These are phyloP conservation scores for Hormiphora californensis DNA, from an alignment of 37 sponge, comb jelly and placozoan genomes.

Conservation along the genomic window DNA sequence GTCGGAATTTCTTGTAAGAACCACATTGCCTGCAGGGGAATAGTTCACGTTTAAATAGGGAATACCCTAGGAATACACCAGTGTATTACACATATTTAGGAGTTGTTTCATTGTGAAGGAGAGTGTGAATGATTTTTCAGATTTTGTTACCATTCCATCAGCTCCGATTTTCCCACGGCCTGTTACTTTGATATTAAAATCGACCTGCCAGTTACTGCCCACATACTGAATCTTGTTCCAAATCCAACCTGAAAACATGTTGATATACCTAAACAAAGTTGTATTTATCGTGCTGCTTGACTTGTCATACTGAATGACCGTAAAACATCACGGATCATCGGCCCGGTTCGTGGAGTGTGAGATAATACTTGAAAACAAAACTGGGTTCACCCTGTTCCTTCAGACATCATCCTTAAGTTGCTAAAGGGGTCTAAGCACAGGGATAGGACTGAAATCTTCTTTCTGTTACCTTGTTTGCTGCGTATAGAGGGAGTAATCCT, in stretches of 20 bases:
- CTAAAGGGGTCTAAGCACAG: not conserved
- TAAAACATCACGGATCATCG: no score
- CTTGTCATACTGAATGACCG: no score
- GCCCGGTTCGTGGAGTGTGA: no score
- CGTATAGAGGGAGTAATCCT: slow-evolving; percentile 49
- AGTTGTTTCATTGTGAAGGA: not conserved
- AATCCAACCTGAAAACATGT: not conserved
- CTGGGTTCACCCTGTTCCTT: no score
- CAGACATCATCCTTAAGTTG: no score
- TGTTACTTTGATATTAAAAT: slow-evolving; percentile 57
- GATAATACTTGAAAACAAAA: no score
- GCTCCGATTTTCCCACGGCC: slow-evolving; percentile 77
- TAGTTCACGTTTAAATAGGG: not conserved
- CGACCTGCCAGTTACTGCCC: slow-evolving; percentile 29
- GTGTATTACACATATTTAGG: not conserved
- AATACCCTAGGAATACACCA: not conserved
- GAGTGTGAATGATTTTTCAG: not conserved
- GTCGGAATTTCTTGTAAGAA: slow-evolving; percentile 21
- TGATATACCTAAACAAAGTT: no score
- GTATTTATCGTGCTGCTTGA: no score
- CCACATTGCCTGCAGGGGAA: slow-evolving; percentile 22
- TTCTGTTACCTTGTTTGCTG: slow-evolving; percentile 38
- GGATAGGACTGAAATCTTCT: not conserved
- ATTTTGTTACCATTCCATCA: slow-evolving; percentile 78
- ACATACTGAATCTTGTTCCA: slow-evolving; percentile 52